Base-by-base conservation (phyloP, 2,888 invertebrate genomes). In the Cryptocephalus moraei region DNA sequence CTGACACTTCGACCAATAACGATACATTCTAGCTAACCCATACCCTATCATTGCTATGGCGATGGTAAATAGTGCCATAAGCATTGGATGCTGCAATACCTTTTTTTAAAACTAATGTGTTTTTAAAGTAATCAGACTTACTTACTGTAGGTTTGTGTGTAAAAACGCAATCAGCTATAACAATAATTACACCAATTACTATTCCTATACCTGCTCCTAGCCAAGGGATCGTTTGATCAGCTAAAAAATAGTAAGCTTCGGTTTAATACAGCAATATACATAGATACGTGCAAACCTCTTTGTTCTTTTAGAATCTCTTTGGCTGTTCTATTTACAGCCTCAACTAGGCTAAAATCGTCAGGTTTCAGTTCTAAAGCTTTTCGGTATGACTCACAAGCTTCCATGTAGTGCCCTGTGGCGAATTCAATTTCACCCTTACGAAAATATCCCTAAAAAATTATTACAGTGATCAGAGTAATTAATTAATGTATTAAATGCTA, bases 121-220 rank as follows among this genome's bases (percentile, higher is more conserved):
- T 22, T 22, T 6, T 22, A 22, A 22, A 22, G 22, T 22, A 22
- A 22, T 22, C 22, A n/a, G 9, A 34, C 36, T n/a, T 11, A 71
- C 77, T 74, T 71, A 84, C 84, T 56, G 78, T 80, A 40, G 84
- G 82, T 60, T 75, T 80, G 53, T 76, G 70, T 36, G 84, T 81
- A 52, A 82, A 72, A 48, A 79, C 72, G 57, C 80, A 81, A 68
- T 86, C 86, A 48, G 81, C 75, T 53, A 86, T 75, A 45, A 84
- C 82, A 53, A 86, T 75, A 43, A 74, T 70, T 51, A 84, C 83
- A 32, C 86, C 86, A 49, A 83, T 61, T 50, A 84, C 77, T 46
- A 86, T 76, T 8, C 86, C 86, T 56, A 86, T 69, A 43, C 84
- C 84, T 50, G 85, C 81, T 52, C 85, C 83, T 38, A 86, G 72